A percentile compares a stretch with the other conserved stretches of the same genome.
Evolutionary conservation across 1,140 invertebrate species (phyloP).

Genomic region (Drosophila repleta): DNA sequence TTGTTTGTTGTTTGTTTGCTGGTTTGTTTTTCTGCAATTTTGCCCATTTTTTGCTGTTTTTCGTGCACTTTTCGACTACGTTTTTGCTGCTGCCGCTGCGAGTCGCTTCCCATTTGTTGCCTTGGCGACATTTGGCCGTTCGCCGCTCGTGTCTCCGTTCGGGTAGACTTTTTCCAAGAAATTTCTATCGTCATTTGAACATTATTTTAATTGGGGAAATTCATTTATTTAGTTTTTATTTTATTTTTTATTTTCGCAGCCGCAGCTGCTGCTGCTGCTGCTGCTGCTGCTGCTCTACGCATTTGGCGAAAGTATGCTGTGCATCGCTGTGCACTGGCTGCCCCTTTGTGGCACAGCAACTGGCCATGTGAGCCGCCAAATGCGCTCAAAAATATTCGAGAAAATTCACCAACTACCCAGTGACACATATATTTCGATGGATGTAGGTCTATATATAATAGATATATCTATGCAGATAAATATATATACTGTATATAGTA

Average conservation of each 20-base stretch:
- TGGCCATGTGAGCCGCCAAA: conserved; percentile 6
- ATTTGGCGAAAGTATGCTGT: conserved; percentile 63
- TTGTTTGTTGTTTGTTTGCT: conserved; percentile 14
- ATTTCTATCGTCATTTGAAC: conserved; percentile 64
- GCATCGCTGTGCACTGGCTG: conserved; percentile 7
- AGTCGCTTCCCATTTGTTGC: conserved; percentile 48
- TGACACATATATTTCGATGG: background rate
- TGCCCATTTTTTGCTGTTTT: conserved; percentile 20
- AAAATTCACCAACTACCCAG: background rate
- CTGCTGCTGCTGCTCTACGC: conserved; percentile 20
- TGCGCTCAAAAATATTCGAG: conserved; percentile 1
- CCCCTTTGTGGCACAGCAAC: background rate
- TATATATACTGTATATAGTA: too few relatives aligned
- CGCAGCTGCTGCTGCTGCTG: background rate
- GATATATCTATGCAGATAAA: background rate
- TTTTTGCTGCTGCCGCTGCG: conserved; percentile 5
- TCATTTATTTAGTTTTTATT: conserved; percentile 42
- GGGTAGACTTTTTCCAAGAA: conserved; percentile 68
- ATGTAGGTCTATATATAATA: conserved; percentile 8
- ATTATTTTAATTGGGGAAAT: conserved; percentile 77
- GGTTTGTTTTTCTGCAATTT: conserved; percentile 13
- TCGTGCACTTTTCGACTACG: conserved; percentile 2
- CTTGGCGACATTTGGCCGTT: conserved; percentile 51
- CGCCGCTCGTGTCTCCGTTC: conserved; percentile 3
- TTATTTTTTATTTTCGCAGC: conserved; percentile 13